Evolutionary conservation across 2,113 vertebrate species (phyloP).

Genomic region (Rhombomys opimus): DNA sequence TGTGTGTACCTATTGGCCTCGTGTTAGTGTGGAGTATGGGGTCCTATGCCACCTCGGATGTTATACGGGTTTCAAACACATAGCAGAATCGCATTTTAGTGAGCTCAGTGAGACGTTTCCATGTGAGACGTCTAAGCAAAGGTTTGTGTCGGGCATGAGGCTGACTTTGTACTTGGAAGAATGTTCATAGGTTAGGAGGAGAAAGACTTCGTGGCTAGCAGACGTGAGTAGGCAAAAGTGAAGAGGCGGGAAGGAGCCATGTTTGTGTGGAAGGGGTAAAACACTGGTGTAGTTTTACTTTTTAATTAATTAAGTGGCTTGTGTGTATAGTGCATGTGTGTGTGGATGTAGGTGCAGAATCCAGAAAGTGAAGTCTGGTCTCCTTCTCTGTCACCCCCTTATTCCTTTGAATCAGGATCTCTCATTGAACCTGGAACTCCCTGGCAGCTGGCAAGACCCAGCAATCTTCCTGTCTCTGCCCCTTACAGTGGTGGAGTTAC

Average conservation of each 20-base stretch:
- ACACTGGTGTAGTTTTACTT: background rate
- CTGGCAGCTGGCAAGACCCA: background rate
- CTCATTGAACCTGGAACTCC: background rate
- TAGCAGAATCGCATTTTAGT: background rate
- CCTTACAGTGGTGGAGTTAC: background rate
- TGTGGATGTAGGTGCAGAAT: background rate
- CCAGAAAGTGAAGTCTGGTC: background rate
- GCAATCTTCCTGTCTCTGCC: background rate
- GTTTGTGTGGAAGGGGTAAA: background rate
- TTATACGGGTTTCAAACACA: conserved; percentile 36
- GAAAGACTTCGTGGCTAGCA: background rate
- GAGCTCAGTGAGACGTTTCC: background rate
- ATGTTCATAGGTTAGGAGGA: background rate
- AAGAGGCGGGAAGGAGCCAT: background rate
- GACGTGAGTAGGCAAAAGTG: background rate
- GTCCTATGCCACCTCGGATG: background rate
- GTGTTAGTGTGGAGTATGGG: background rate
- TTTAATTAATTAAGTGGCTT: background rate
- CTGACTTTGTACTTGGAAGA: background rate
- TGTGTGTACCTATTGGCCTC: background rate
- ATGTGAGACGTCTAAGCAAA: background rate
- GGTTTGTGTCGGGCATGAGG: background rate
- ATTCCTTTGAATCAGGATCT: background rate
- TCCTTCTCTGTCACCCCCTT: background rate
- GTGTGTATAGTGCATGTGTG: background rate